Evolutionary conservation across 2,113 vertebrate species (phyloP), one percentile per base, ranked within the genome.

Genomic region (Mormyrus lacerda): DNA sequence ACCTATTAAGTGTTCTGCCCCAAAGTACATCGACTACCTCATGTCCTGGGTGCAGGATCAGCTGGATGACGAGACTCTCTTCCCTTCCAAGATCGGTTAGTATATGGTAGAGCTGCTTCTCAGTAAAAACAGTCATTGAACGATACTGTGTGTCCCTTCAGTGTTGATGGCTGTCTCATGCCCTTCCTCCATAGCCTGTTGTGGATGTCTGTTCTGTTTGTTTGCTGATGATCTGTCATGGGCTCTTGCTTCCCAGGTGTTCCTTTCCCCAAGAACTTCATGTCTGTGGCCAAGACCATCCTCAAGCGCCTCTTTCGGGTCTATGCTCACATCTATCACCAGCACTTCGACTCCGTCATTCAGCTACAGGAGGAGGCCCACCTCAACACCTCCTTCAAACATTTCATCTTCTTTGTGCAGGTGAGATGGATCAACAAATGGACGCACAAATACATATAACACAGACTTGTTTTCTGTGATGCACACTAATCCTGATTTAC

Each of bases 31-130:
- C 0, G 98, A 99, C 91, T 99, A 99, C 93, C 90, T 99, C 96
- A 99, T 99, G 98, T 99, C 98, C 1, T 99, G 98, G 98, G 98
- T 99, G 90, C 98, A 99, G 93, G 98, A 99, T 93, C 98, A 99
- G 93, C 96, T 99, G 92, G 98, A 99, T 27, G 98, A 99, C 1
- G 98, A 99, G 93, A 99, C 98, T 0, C 97, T 99, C 51, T 99
- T 99, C 89, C 98, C 98, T n/a, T 98, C 97, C 1, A 99, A 99
- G 93, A 99, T 99, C 0, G 98, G 98, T 99, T 90, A 95, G 96
- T 89, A 88, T 79, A 3, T 15, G 47, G 76, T 24, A 44, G 51
- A 85, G 42, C n/a, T 69, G 61, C n/a, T 69, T 31, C 61, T 69
- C 31, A 4, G 9, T 76, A 76, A 35, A 35, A 76, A 13, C 65